Percentiles rank a stretch among this genome's conserved stretches.
Evolutionary conservation across 2,797 vertebrate genomes (phyloP).

Genomic region (Champsocephalus gunnari): DNA sequence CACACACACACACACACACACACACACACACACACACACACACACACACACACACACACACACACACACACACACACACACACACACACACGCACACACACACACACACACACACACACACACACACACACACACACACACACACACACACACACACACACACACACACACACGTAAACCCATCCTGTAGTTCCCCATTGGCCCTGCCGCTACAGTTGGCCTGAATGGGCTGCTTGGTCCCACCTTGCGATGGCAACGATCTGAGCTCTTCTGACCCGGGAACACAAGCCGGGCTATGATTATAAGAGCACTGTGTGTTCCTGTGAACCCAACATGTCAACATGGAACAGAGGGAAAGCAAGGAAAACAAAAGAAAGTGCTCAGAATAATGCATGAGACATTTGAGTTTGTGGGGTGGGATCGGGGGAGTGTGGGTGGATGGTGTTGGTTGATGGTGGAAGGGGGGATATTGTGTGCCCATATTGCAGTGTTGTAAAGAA

Average conservation of each 20-base stretch:
- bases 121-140: slow-evolving; percentile 32
- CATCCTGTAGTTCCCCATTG: slow-evolving; percentile 56
- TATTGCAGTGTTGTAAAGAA: slow-evolving; percentile 80
- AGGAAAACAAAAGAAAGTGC: slow-evolving; percentile 79
- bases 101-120: slow-evolving; percentile 14
- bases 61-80: too few species aligned
- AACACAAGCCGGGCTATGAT: slow-evolving; percentile 82
- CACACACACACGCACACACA: slow-evolving; percentile 13
- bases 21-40: slow-evolving; percentile 17
- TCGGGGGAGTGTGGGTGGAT: slow-evolving; percentile 49
- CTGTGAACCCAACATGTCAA: slow-evolving; percentile 79
- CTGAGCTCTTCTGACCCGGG: slow-evolving; percentile 76
- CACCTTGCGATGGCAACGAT: slow-evolving; percentile 74
- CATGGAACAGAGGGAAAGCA: slow-evolving; percentile 53
- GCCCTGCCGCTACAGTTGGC: slow-evolving; percentile 74
- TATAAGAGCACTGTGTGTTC: slow-evolving; percentile 77
- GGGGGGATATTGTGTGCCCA: slow-evolving; percentile 58
- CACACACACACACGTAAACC: slow-evolving; percentile 26
- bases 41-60: slow-evolving; percentile 1
- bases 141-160: slow-evolving; percentile 28
- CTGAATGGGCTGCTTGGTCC: slow-evolving; percentile 67
- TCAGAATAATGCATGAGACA: slow-evolving; percentile 86
- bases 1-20: slow-evolving; percentile 31
- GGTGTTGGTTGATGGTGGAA: slow-evolving; percentile 16
- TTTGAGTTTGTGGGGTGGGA: slow-evolving; percentile 75